phyloP scores from a whole-genome alignment of 2,113 vertebrate species.

The Pelvicachromis taeniatus region DNA sequence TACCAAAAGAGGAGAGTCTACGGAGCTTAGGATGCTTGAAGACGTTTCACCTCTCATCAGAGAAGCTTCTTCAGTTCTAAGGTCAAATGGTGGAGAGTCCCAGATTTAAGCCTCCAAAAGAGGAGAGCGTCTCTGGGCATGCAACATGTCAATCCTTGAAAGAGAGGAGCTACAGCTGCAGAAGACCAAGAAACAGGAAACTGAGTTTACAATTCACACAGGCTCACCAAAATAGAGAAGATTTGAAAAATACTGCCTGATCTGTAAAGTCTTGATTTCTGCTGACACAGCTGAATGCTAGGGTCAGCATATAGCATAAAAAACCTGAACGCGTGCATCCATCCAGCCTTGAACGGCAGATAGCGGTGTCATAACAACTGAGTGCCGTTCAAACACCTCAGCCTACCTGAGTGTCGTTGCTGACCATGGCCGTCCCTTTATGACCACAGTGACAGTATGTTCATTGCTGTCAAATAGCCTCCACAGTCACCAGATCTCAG shows the following conservation, averaged over 20 bases:
- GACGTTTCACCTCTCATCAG: no score
- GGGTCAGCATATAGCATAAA: not conserved
- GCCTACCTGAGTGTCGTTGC: not conserved
- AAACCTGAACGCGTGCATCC: not conserved
- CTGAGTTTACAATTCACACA: not conserved
- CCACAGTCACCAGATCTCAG: not conserved
- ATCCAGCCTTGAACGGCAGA: not conserved
- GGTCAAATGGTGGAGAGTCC: no score
- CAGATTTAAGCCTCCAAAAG: no score
- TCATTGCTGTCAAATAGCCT: not conserved
- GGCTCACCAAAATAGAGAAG: not conserved
- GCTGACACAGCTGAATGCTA: not conserved
- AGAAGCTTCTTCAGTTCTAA: no score
- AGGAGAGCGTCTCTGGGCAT: not conserved
- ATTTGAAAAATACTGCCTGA: not conserved
- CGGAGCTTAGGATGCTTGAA: no score
- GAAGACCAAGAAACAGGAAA: not conserved
- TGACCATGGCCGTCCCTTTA: not conserved
- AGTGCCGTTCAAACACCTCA: not conserved
- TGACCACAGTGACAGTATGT: not conserved
- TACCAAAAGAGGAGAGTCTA: not conserved
- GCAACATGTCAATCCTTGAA: not conserved
- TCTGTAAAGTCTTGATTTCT: not conserved
- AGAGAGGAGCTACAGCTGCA: not conserved
- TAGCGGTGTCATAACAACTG: not conserved